A percentile compares a stretch with the other conserved stretches of the same genome.
Evolutionary conservation across 2,888 invertebrate genomes (phyloP).

Genomic region (Netelia inedita): DNA sequence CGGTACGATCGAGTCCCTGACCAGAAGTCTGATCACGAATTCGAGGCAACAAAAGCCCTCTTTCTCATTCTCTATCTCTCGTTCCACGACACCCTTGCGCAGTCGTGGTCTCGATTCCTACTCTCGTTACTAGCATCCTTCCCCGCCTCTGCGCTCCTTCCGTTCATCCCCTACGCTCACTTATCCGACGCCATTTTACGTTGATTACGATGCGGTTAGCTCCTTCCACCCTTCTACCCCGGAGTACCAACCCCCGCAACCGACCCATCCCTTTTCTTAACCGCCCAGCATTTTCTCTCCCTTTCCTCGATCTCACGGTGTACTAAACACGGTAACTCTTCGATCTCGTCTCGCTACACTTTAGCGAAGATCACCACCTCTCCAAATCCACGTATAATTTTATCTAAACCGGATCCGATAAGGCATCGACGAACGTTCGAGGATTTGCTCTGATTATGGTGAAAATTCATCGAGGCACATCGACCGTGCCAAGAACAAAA

Average conservation of each 20-base stretch:
- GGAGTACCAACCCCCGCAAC: conserved; percentile 70
- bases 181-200: conserved; percentile 82
- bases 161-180: conserved; percentile 45
- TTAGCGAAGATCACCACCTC: conserved; percentile 58
- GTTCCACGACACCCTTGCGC: conserved; percentile 58
- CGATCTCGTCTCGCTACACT: conserved; percentile 52
- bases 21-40: conserved; percentile 63
- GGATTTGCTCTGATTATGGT: too few species aligned
- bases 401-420: too few species aligned
- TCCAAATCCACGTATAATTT: not conserved
- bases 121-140: conserved; percentile 60
- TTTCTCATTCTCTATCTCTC: conserved; percentile 9
- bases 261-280: conserved; percentile 68
- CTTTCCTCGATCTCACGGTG: conserved; percentile 20
- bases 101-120: conserved; percentile 60
- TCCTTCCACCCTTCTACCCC: conserved; percentile 76
- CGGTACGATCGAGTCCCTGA: conserved; percentile 40
- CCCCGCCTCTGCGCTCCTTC: not conserved
- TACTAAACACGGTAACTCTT: conserved; percentile 31
- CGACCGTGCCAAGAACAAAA: too few species aligned
- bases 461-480: too few species aligned
- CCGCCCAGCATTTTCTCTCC: conserved; percentile 33
- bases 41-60: conserved; percentile 58
- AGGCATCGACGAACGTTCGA: too few species aligned
- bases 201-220: conserved; percentile 83